phyloP scores from a whole-genome alignment of 2,888 invertebrate species.

The Dysmachus trigonus region DNA sequence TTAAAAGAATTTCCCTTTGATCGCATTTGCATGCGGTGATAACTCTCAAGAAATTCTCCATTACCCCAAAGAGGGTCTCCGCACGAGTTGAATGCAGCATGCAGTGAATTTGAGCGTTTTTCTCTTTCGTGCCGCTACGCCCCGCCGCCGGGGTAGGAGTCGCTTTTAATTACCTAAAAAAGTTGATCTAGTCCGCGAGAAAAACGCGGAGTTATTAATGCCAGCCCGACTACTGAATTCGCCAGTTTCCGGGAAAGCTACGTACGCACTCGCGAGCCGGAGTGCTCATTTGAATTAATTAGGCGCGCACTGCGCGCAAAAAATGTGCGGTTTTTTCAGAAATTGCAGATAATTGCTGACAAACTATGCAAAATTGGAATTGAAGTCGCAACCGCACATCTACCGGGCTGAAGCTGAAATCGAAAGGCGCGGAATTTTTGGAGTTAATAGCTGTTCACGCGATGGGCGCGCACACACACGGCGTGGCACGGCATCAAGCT shows the following conservation, averaged over 20 bases:
- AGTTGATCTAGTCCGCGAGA: not conserved
- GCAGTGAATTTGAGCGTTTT: not conserved
- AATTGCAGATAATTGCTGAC: not conserved
- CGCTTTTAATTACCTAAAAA: not conserved
- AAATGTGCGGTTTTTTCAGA: not conserved
- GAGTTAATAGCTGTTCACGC: not conserved
- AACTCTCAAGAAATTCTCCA: not conserved
- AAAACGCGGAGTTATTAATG: not conserved
- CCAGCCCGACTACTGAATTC: not conserved
- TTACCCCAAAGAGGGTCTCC: not conserved
- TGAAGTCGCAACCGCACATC: not conserved
- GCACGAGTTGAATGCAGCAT: not conserved
- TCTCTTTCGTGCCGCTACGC: not conserved
- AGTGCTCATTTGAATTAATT: not conserved
- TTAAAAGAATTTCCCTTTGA: not conserved
- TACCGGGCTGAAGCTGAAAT: not conserved
- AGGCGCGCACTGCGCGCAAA: not conserved
- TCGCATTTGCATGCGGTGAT: constrained; percentile 32
- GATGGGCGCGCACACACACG: not conserved
- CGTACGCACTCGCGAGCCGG: not conserved
- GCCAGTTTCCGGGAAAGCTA: not conserved
- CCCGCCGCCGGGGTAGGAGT: not conserved
- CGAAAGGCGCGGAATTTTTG: not conserved
- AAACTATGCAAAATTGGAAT: not conserved
- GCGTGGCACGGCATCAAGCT: not conserved